phyloP scores from a whole-genome alignment of 2,797 vertebrate species.

The Diceros bicornis region DNA sequence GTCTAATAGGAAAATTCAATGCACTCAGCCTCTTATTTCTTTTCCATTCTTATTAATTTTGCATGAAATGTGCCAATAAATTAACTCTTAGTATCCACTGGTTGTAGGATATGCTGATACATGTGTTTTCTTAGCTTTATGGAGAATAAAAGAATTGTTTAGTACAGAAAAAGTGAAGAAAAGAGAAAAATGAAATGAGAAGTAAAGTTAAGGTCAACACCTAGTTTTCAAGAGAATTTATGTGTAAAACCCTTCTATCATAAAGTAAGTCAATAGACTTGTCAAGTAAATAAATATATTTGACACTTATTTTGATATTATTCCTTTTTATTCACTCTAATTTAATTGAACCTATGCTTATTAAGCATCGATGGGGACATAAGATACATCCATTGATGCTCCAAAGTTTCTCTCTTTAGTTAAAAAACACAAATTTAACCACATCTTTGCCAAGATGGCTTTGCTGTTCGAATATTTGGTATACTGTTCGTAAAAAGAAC shows the following conservation, averaged over 20 bases:
- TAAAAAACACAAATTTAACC: constrained; percentile 13
- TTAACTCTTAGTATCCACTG: constrained; percentile 63
- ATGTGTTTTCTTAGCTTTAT: constrained; percentile 60
- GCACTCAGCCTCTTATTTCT: constrained; percentile 37
- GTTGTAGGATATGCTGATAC: not conserved
- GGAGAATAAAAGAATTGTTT: not conserved
- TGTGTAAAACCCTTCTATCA: not conserved
- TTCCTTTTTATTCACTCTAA: not conserved
- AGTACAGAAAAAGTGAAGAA: not conserved
- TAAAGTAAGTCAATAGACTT: not conserved
- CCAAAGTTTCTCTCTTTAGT: not conserved
- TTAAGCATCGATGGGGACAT: not conserved
- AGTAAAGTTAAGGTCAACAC: not conserved
- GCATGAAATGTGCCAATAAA: constrained; percentile 75
- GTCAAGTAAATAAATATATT: not conserved
- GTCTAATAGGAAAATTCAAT: constrained; percentile 63
- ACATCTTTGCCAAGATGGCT: not conserved
- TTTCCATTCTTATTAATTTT: constrained; percentile 73
- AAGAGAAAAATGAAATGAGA: constrained; percentile 9
- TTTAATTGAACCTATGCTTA: not conserved
- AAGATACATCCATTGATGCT: not conserved
- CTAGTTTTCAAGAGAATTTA: not conserved
- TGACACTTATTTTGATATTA: not conserved
- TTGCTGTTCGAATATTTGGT: constrained; percentile 33
- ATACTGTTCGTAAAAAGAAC: not conserved